These are phyloP conservation scores for Catharus ustulatus DNA, from an alignment of 2,797 vertebrate species.

Conservation along the genomic window DNA sequence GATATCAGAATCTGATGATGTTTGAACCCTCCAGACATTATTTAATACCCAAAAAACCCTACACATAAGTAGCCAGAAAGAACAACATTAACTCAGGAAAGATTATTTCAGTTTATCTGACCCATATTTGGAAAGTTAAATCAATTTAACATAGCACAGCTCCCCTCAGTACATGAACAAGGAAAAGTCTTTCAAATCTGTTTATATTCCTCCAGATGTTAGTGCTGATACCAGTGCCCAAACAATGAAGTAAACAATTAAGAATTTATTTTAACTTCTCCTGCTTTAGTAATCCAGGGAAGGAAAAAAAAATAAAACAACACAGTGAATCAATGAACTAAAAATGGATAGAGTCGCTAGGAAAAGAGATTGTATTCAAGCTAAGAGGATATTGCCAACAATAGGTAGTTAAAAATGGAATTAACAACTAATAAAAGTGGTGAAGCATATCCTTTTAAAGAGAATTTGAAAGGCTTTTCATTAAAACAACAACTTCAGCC, in stretches of 20 bases:
- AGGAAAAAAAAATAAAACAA: not conserved
- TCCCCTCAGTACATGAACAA: not conserved
- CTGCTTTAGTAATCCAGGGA: conserved; percentile 60
- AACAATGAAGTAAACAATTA: conserved; percentile 75
- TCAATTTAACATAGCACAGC: not conserved
- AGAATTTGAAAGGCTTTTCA: conserved; percentile 42
- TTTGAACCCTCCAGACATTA: not conserved
- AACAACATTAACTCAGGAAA: not conserved
- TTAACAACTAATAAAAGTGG: conserved; percentile 61
- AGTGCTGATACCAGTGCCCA: conserved; percentile 59
- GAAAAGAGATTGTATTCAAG: conserved; percentile 38
- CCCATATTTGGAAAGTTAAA: conserved; percentile 16
- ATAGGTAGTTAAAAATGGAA: conserved; percentile 67
- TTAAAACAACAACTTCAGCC: conserved; percentile 27
- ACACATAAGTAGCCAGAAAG: not conserved
- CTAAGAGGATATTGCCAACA: conserved; percentile 62
- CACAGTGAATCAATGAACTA: conserved; percentile 40
- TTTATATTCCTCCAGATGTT: conserved; percentile 64
- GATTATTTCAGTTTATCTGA: conserved; percentile 28
- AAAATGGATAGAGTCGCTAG: not conserved
- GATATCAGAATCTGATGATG: not conserved
- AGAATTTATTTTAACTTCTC: conserved; percentile 65
- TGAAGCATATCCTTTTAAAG: conserved; percentile 45
- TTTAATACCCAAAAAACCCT: not conserved
- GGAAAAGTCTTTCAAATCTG: conserved; percentile 49